These are phyloP conservation scores for Sorex araneus DNA, from an alignment of 2,113 vertebrate species.

Conservation along the genomic window DNA sequence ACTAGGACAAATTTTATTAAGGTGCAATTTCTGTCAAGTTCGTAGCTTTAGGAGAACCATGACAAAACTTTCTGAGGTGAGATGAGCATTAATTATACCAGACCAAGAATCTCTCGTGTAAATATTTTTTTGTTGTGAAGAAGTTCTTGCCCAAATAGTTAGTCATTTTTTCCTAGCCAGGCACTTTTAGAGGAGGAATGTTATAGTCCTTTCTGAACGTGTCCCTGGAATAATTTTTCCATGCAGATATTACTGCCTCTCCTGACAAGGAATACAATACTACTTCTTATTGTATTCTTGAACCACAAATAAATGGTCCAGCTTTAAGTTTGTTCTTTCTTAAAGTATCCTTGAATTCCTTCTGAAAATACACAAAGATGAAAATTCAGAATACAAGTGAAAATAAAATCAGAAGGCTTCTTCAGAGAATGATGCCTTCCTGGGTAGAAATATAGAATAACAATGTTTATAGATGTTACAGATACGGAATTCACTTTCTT, in stretches of 20 bases:
- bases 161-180: neutral
- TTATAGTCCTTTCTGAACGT: neutral
- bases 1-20: conserved; percentile 12
- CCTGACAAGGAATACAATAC: neutral
- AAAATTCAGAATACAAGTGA: neutral
- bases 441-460: too few relatives aligned
- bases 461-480: too few relatives aligned
- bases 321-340: neutral
- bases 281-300: neutral
- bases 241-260: neutral
- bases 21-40: conserved; percentile 13
- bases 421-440: too few relatives aligned
- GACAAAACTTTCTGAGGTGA: neutral
- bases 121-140: neutral
- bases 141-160: neutral
- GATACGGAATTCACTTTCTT: neutral
- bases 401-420: conserved; percentile 1
- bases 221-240: neutral
- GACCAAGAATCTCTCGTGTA: neutral
- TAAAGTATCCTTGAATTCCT: neutral
- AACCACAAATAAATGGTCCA: neutral
- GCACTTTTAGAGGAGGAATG: neutral
- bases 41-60: neutral
- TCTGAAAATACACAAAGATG: neutral
- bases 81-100: neutral